These are phyloP conservation scores for Anthopleura sola DNA, from an alignment of 64 coral and sea anemone species.

Conservation along the genomic window DNA sequence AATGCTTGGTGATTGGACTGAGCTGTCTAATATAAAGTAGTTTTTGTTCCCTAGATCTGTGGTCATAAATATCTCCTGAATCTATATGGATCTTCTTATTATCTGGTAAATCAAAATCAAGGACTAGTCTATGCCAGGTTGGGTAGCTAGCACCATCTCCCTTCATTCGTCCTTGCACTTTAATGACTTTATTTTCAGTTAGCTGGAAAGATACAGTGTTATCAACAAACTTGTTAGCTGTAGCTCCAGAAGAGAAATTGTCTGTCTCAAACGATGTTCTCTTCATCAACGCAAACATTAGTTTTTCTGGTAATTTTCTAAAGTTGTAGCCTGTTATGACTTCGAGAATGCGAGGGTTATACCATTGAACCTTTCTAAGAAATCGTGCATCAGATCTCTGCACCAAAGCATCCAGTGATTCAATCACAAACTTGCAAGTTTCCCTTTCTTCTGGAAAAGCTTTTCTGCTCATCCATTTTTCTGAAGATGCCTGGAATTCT, in stretches of 20 bases:
- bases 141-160: slow-evolving; percentile 59
- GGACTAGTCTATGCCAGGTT: slow-evolving; percentile 32
- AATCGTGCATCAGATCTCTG: slow-evolving; percentile 31
- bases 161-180: slow-evolving; percentile 28
- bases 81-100: slow-evolving; percentile 11
- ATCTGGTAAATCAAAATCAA: slow-evolving; percentile 50
- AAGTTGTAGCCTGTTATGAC: slow-evolving; percentile 20
- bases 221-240: slow-evolving; percentile 58
- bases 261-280: slow-evolving; percentile 39
- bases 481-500: background rate
- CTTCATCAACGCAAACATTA: slow-evolving; percentile 34
- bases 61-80: too few species aligned
- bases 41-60: background rate
- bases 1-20: slow-evolving; percentile 37
- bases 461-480: background rate
- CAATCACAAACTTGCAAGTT: slow-evolving; percentile 6
- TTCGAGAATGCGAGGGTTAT: background rate
- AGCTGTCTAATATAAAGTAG: slow-evolving; percentile 21
- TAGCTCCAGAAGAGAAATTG: slow-evolving; percentile 38
- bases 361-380: slow-evolving; percentile 1
- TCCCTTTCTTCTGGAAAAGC: background rate
- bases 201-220: slow-evolving; percentile 38
- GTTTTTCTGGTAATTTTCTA: slow-evolving; percentile 38
- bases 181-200: background rate
- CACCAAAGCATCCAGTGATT: slow-evolving; percentile 21